These are phyloP conservation scores for Lycophotia porphyrea DNA, from an alignment of 2,888 invertebrate genomes.

Conservation along the genomic window DNA sequence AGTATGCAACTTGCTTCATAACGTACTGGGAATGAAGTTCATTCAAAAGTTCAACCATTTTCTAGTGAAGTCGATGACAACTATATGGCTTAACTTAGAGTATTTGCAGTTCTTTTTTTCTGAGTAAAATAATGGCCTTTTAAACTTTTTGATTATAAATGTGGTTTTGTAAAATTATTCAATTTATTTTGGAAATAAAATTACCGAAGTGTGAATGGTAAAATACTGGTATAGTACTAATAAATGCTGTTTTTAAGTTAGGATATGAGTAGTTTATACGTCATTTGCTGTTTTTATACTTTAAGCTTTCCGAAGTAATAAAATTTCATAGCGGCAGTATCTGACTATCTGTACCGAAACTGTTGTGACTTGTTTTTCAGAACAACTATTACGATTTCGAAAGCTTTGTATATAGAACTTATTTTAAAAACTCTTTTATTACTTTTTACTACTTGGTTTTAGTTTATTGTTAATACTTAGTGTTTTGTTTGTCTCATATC, in stretches of 20 bases:
- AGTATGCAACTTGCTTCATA: constrained; percentile 20
- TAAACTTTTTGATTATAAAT: not conserved
- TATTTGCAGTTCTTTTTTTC: not conserved
- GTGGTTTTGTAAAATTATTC: not conserved
- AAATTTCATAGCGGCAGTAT: constrained; percentile 46
- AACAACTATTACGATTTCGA: constrained; percentile 27
- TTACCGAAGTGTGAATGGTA: constrained; percentile 14
- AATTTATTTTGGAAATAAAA: constrained; percentile 22
- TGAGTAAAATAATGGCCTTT: not conserved
- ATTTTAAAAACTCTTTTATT: constrained; percentile 20
- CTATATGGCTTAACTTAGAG: not conserved
- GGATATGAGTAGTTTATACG: constrained; percentile 24
- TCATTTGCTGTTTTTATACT: constrained; percentile 41
- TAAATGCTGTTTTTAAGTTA: constrained; percentile 34
- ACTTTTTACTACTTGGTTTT: constrained; percentile 42
- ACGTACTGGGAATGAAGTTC: constrained; percentile 21
- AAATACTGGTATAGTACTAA: constrained; percentile 1
- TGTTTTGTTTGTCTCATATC: constrained; percentile 42
- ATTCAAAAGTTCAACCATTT: constrained; percentile 41
- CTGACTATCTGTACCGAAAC: constrained; percentile 32
- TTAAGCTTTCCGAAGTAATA: constrained; percentile 46
- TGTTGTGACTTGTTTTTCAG: constrained; percentile 33
- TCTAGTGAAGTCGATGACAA: constrained; percentile 24
- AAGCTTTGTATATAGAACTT: constrained; percentile 57
- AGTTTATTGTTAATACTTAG: constrained; percentile 32